Evolutionary conservation across 2,113 vertebrate species (phyloP).

Genomic region (Leiothrix lutea): DNA sequence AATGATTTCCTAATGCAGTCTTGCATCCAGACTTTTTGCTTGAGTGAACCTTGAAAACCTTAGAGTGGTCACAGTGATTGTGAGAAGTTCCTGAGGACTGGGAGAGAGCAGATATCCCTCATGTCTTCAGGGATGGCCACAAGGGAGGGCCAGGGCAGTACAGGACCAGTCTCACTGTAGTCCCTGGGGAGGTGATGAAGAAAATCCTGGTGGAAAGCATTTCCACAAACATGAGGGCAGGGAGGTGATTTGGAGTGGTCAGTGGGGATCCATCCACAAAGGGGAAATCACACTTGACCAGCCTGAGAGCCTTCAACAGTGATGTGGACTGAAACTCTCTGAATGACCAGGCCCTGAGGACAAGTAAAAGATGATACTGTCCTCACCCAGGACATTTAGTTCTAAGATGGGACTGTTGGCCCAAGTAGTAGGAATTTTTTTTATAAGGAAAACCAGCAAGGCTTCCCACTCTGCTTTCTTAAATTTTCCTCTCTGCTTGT

Average conservation of each 20-base stretch:
- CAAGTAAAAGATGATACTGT: neutral
- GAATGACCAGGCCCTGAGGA: neutral
- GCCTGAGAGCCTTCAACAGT: neutral
- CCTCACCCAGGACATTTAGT: neutral
- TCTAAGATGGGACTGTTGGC: neutral
- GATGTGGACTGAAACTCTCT: neutral
- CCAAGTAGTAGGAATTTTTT: neutral
- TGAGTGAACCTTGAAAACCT: neutral
- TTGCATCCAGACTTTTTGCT: neutral
- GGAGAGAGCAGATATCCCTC: neutral
- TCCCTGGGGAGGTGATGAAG: neutral
- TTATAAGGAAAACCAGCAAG: neutral
- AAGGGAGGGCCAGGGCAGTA: neutral
- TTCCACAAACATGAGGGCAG: neutral
- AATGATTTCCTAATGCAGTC: neutral
- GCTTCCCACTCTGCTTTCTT: neutral
- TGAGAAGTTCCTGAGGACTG: neutral
- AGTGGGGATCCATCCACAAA: neutral
- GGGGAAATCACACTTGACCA: neutral
- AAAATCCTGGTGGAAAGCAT: neutral
- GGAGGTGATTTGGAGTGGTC: neutral
- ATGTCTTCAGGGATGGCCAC: neutral
- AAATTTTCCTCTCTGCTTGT: constrained; percentile 14
- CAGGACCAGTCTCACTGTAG: neutral
- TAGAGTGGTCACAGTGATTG: neutral